phyloP scores from a whole-genome alignment of 2,113 vertebrate genomes.

The Nothoprocta perdicaria region DNA sequence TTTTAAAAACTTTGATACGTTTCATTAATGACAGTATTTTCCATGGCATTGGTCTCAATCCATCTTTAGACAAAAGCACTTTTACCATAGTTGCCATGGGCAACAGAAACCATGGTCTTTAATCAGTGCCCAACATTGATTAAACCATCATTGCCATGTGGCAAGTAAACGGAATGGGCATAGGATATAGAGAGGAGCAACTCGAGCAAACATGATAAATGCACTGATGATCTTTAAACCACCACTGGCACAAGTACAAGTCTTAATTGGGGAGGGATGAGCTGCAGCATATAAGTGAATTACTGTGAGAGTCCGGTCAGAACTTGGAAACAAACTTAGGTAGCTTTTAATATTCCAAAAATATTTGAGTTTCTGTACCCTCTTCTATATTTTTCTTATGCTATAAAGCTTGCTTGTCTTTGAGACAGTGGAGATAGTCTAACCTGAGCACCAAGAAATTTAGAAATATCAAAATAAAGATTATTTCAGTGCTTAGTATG shows the following conservation, averaged over 20 bases:
- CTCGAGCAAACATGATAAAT: background rate
- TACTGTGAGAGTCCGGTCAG: background rate
- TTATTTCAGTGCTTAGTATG: background rate
- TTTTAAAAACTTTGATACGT: background rate
- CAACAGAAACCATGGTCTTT: background rate
- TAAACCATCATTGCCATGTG: background rate
- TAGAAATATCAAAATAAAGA: background rate
- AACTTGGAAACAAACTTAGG: background rate
- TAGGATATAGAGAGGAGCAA: constrained; percentile 11
- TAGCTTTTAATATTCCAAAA: background rate
- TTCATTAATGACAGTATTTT: background rate
- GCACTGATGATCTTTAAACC: background rate
- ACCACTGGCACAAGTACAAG: background rate
- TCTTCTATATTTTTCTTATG: background rate
- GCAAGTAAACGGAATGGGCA: background rate
- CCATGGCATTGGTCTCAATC: background rate
- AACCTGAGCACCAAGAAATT: background rate
- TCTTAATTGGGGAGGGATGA: constrained; percentile 26
- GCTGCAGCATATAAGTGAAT: background rate
- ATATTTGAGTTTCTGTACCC: background rate
- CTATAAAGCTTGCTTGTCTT: background rate
- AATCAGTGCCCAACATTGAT: background rate
- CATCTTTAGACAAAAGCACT: background rate
- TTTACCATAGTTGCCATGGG: background rate
- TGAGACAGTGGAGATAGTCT: background rate